phyloP scores from a whole-genome alignment of 1,140 invertebrate genomes.

The Cyrtorhinus lividipennis region DNA sequence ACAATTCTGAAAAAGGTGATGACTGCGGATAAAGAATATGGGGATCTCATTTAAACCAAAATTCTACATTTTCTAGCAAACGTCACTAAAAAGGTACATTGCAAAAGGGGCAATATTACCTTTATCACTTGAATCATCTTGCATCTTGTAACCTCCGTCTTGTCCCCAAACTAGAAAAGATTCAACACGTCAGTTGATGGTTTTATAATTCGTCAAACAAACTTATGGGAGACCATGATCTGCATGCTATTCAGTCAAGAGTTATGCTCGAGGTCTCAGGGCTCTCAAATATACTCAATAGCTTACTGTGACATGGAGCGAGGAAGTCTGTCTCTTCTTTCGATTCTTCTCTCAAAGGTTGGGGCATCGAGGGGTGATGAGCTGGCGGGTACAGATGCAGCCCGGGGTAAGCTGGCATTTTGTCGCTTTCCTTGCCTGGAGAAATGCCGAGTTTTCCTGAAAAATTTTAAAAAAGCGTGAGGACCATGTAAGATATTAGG shows the following conservation, averaged over 20 bases:
- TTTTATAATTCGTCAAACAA: neutral
- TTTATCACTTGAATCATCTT: constrained; percentile 54
- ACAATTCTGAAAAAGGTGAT: too few relatives aligned
- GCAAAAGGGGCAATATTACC: too few relatives aligned
- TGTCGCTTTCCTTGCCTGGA: constrained; percentile 25
- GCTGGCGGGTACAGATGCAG: constrained; percentile 24
- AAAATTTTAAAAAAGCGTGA: too few relatives aligned
- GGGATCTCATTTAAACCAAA: too few relatives aligned
- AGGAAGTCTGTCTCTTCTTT: constrained; percentile 45
- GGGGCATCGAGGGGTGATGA: constrained; percentile 18
- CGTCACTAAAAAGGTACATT: too few relatives aligned
- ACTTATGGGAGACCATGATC: neutral
- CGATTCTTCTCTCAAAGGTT: constrained; percentile 22
- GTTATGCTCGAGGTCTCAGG: neutral
- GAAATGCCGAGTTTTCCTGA: constrained; percentile 4
- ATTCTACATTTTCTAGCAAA: too few relatives aligned
- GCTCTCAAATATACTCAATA: too few relatives aligned
- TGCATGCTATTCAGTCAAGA: neutral
- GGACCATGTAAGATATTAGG: too few relatives aligned
- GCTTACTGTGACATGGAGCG: constrained; percentile 45
- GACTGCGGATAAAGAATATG: too few relatives aligned
- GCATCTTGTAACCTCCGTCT: constrained; percentile 43
- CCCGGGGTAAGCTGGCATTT: constrained; percentile 23
- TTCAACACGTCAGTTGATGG: constrained; percentile 6
- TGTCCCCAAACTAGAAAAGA: constrained; percentile 44